Evolutionary conservation across 2,113 vertebrate species (phyloP), one percentile per base, ranked within the genome.

Genomic region (Rafetus swinhoei): DNA sequence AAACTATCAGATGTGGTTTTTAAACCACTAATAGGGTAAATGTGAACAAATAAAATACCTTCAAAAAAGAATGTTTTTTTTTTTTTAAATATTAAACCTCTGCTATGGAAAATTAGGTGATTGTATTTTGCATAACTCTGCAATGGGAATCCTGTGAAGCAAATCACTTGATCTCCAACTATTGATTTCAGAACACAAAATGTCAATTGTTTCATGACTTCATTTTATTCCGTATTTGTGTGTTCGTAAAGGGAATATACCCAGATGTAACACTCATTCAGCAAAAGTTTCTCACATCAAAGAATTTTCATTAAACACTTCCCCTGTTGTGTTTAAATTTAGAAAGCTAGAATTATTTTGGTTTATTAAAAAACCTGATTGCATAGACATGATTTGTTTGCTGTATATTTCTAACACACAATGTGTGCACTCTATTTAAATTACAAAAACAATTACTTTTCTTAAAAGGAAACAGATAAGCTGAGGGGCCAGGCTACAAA

Each of bases 21-120:
- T 97, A 96, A 96, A 97, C 96, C 97, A 98, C 97, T 92, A 60
- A 22, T 97, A 98, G 93, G 94, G 95, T 97, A 90, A 97, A 98
- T 96, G 97, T 98, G 97, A 98, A 97, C 96, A 96, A 98, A 97
- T 98, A 97, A 98, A 98, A 94, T 95, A 95, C 96, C 95, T 97
- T 95, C 96, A 95, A 88, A 95, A 97, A 95, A 95, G 82, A 76
- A 87, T 93, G 45, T 83, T 53, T 90, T 32, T 90, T 92, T 96
- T n/a, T 97, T 69, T 59, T 60, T 60, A 59, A 91, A 91, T 93
- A 86, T 95, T 97, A 93, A 96, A 93, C 87, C 96, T 55, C 89
- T 87, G 74, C 91, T 94, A 88, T 90, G 81, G 85, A 80, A 62
- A 85, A 76, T 15, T 1, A 53, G 53, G 12, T 80, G 76, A 14